Evolutionary conservation across 2,797 vertebrate genomes (phyloP).

Genomic region (Leptoclinus maculatus): DNA sequence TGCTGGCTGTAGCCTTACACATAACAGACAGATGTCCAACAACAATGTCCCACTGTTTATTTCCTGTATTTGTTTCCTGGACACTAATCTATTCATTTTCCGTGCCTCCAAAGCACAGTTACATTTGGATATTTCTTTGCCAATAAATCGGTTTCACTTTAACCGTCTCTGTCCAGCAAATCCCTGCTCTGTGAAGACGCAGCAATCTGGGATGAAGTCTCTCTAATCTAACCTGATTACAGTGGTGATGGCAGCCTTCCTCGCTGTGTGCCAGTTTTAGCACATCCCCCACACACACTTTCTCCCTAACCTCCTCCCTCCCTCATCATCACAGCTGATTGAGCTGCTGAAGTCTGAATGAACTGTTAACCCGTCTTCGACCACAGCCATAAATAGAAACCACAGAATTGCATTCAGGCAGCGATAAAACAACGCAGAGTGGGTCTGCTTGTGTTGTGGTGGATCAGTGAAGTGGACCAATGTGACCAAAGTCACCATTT

Average conservation of each 20-base stretch:
- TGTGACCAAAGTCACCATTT: conserved; percentile 33
- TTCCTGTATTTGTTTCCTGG: background rate
- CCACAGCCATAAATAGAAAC: conserved; percentile 51
- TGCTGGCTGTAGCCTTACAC: background rate
- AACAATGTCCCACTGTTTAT: background rate
- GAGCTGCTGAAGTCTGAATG: conserved; percentile 65
- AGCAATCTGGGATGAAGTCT: conserved; percentile 43
- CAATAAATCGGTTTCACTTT: conserved; percentile 12
- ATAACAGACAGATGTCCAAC: background rate
- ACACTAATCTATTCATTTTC: background rate
- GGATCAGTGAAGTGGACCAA: background rate
- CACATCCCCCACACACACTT: conserved; percentile 50
- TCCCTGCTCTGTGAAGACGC: conserved; percentile 26
- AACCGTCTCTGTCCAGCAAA: background rate
- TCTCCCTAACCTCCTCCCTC: conserved; percentile 25
- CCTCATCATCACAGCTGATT: conserved; percentile 76
- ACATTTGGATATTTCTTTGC: conserved; percentile 1
- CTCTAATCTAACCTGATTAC: conserved; percentile 73
- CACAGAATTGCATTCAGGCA: conserved; percentile 28
- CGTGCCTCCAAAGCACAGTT: background rate
- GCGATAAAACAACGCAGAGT: conserved; percentile 35
- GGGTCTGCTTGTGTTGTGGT: conserved; percentile 16
- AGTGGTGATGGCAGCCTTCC: conserved; percentile 59
- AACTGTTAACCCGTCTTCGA: conserved; percentile 65
- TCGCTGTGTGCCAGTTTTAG: conserved; percentile 56